These are phyloP conservation scores for Machimus rusticus DNA, from an alignment of 2,888 invertebrate species.

Conservation along the genomic window DNA sequence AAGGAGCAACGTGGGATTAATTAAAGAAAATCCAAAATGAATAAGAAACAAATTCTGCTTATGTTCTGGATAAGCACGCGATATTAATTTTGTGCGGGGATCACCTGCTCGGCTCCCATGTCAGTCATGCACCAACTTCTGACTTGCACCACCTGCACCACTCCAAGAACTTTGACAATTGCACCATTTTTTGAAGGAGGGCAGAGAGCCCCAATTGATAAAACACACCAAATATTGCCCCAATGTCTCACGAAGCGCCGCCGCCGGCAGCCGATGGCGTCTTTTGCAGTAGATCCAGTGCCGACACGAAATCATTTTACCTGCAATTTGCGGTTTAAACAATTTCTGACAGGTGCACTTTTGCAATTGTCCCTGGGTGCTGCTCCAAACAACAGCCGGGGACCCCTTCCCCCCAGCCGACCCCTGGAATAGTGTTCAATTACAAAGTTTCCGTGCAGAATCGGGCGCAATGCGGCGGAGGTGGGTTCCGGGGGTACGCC, in stretches of 20 bases:
- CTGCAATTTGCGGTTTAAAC: conserved; percentile 38
- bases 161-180: conserved; percentile 19
- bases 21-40: not conserved
- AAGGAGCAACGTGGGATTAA: not conserved
- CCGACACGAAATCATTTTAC: conserved; percentile 34
- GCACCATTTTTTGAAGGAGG: not conserved
- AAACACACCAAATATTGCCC: not conserved
- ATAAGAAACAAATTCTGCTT: conserved; percentile 7
- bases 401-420: not conserved
- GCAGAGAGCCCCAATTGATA: not conserved
- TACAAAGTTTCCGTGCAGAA: not conserved
- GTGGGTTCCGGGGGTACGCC: not conserved
- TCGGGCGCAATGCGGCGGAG: not conserved
- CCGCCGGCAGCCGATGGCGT: not conserved
- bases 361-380: conserved; percentile 14
- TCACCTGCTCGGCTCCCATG: conserved; percentile 32
- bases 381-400: not conserved
- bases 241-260: not conserved
- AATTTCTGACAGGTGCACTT: conserved; percentile 43
- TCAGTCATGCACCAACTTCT: conserved; percentile 37
- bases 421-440: not conserved
- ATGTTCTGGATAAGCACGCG: conserved; percentile 15
- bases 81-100: conserved; percentile 3
- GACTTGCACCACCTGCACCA: conserved; percentile 14
- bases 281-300: not conserved